These are phyloP conservation scores for Caiman crocodilus DNA, from an alignment of 2,797 vertebrate genomes.

Conservation along the genomic window DNA sequence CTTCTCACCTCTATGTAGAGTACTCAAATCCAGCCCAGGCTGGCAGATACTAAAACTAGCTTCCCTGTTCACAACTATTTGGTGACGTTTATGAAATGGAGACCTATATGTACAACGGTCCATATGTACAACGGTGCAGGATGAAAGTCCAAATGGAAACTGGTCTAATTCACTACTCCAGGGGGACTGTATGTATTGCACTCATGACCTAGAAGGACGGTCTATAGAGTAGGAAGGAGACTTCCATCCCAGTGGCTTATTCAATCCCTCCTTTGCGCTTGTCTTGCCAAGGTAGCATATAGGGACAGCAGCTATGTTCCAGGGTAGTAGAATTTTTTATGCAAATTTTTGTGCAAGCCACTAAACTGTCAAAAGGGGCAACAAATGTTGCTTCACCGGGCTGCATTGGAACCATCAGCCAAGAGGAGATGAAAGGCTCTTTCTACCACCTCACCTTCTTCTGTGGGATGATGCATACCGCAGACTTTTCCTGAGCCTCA, in stretches of 20 bases:
- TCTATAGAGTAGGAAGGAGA: accelerated
- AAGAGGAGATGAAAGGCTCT: slow-evolving; percentile 56
- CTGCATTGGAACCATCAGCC: slow-evolving; percentile 1
- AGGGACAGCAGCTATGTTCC: not conserved
- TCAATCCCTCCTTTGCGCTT: not conserved
- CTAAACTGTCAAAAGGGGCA: not conserved
- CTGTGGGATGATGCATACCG: slow-evolving; percentile 52
- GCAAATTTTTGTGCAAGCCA: not conserved
- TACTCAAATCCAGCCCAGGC: accelerated
- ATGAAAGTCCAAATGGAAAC: not conserved
- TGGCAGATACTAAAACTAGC: not conserved
- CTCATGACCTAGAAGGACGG: not conserved
- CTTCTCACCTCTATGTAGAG: accelerated
- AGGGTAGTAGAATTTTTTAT: not conserved
- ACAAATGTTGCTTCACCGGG: accelerated
- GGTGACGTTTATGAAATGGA: not conserved
- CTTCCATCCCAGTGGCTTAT: accelerated
- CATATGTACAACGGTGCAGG: not conserved
- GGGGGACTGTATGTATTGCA: accelerated
- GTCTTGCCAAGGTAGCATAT: not conserved
- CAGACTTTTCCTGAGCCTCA: slow-evolving; percentile 42
- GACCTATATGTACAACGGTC: accelerated
- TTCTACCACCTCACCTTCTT: not conserved
- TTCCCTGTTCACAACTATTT: accelerated
- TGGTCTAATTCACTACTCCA: accelerated